phyloP scores from a whole-genome alignment of 2,113 vertebrate genomes.

The Paramisgurnus dabryanus region DNA sequence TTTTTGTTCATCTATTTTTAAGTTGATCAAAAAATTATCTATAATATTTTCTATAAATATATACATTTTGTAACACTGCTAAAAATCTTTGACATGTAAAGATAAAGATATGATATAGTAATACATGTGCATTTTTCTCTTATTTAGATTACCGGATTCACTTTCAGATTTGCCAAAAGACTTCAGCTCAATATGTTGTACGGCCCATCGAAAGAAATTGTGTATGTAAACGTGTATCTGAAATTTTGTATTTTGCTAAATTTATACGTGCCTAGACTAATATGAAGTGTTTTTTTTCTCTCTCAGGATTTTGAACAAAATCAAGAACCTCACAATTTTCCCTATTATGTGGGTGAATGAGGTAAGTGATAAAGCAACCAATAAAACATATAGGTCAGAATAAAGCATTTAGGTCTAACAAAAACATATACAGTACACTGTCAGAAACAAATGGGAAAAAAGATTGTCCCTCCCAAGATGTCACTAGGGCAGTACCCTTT shows the following conservation, averaged over 20 bases:
- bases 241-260: neutral
- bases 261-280: neutral
- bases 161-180: slow-evolving; percentile 88
- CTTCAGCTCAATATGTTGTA: slow-evolving; percentile 91
- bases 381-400: neutral
- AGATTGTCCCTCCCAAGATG: no score
- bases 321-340: slow-evolving; percentile 78
- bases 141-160: slow-evolving; percentile 87
- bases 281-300: slow-evolving; percentile 41
- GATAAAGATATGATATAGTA: neutral
- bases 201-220: slow-evolving; percentile 72
- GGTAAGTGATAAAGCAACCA: slow-evolving; percentile 70
- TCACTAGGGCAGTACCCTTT: no score
- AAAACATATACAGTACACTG: neutral
- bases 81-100: neutral
- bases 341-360: slow-evolving; percentile 94
- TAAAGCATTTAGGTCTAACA: neutral
- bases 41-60: no score
- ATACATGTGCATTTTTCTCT: neutral
- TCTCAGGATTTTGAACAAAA: slow-evolving; percentile 78
- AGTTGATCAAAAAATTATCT: no score
- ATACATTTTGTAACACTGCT: no score
- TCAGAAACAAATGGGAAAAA: no score
- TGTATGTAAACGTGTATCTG: slow-evolving; percentile 73
- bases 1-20: no score